phyloP scores from a whole-genome alignment of 2,113 vertebrate genomes.

The Sterrhoptilus dennistouni region DNA sequence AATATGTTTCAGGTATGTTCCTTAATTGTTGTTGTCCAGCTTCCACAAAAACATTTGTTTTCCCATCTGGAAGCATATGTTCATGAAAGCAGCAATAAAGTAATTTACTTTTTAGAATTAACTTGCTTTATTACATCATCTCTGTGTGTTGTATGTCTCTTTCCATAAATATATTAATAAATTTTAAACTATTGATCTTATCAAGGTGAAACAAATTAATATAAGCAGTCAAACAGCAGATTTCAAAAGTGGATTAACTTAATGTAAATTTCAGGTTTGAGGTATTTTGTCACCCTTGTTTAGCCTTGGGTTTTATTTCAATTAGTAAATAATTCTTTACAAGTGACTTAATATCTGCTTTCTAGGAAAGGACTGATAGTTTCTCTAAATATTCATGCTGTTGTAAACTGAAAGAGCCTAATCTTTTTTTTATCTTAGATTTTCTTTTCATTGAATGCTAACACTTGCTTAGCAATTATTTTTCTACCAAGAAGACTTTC shows the following conservation, averaged over 20 bases:
- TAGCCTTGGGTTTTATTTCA: not conserved
- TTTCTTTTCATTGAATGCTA: not conserved
- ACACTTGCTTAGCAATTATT: not conserved
- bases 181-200: constrained; percentile 1
- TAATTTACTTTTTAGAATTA: not conserved
- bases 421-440: not conserved
- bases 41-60: not conserved
- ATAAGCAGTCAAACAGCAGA: not conserved
- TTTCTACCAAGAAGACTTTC: not conserved
- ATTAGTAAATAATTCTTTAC: not conserved
- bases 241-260: not conserved
- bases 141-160: not conserved
- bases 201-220: not conserved
- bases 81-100: not conserved
- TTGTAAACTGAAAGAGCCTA: not conserved
- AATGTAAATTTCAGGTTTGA: not conserved
- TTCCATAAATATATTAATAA: not conserved
- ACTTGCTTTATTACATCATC: not conserved
- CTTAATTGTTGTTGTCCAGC: not conserved
- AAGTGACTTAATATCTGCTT: not conserved
- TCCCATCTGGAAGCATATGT: not conserved
- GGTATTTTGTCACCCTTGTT: not conserved
- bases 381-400: not conserved
- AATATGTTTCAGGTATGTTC: not conserved
- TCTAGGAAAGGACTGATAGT: not conserved